Evolutionary conservation across 2,113 vertebrate genomes (phyloP), one percentile per base, ranked within the genome.

Genomic region (Ptilorrhoa leucosticta): DNA sequence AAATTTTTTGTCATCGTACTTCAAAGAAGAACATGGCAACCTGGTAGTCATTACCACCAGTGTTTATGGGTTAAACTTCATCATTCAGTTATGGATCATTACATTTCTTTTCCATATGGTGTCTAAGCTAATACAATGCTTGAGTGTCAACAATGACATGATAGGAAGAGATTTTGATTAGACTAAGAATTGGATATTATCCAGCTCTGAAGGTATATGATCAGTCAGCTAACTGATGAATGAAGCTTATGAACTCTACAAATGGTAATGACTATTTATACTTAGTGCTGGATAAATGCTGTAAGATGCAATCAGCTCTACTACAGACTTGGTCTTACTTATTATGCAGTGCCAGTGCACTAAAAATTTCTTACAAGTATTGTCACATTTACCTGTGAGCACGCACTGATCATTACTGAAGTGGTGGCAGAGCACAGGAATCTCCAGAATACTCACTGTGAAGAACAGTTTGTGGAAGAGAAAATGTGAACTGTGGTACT

Each of bases 11-110:
- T 65, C 27, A 70, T 85, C 0, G 0, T 42, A 76, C 70, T 89
- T 92, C 64, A 95, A 89, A 92, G 20, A 86, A 50, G 75, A 86
- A 73, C 44, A 76, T 90, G 60, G 31, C 69, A 94, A 61, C 66
- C 77, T 95, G 87, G 83, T 78, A 97, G 68, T 85, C 44, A 87
- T 97, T 95, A 95, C 91, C 66, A 78, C 63, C 39, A 89, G 65
- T 84, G 84, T 87, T 91, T 86, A 91, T 86, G 82, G 60, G 42
- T 87, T 87, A 65, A 66, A 80, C 58, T 87, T 88, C 88, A 80
- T 83, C 31, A 92, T 66, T 15, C 42, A 82, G 71, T 83, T 93
- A 94, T 26, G 40, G 63, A 76, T 92, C 61, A 73, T 71, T 87
- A 40, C 2, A 20, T 84, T 84, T 96, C 93, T 85, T 95, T 83